Base-by-base conservation (phyloP, 1,140 invertebrate genomes). In the Aphaenogaster rudis region DNA sequence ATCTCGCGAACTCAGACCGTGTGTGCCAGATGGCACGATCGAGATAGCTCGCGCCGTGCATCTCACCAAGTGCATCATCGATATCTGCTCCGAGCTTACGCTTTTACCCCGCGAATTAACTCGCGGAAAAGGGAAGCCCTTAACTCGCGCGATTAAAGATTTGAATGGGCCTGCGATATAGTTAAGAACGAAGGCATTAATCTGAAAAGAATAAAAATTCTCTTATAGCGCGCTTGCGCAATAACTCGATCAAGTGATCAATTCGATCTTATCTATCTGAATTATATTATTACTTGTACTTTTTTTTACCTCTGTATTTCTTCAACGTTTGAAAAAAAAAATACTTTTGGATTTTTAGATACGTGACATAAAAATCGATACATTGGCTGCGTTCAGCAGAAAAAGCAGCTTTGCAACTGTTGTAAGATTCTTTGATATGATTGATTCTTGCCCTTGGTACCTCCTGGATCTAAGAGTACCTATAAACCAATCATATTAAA, bases 1-100 rank as follows among this genome's bases (percentile, higher is more conserved):
- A 80, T 80, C 78, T 80, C 78, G 78, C 48, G 61, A 67, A 54
- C 36, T 80, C 39, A 45, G 54, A 45, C n/a, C 48, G 61, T 54
- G 48, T 54, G 63, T 69, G 48, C 63, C 63, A 80, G 78, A 80
- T 80, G 63, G 78, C 63, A 80, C 78, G 78, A 81, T 71, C 78
- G 78, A 54, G 78, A 81, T 81, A 81, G 36, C 64, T 71, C n/a
- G n/a, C n/a, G 15, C n/a, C 28, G 48, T 54, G 36, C 48, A 69
- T 81, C 78, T 36, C 76, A 4, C 72, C 50, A 76, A 76, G 72
- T 39, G 59, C 59, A 79, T 79, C 59, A 63, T 80, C 78, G 45
- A 69, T 71, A 81, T 81, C 67, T 71, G 48, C 78, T 54, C 1
- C 36, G 33, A 42, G 64, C 15, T n/a, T 45, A 57, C 57, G 76